Percentiles rank a stretch among this genome's conserved stretches.
Evolutionary conservation across 2,797 vertebrate species (phyloP).

Genomic region (Poeciliopsis infans): DNA sequence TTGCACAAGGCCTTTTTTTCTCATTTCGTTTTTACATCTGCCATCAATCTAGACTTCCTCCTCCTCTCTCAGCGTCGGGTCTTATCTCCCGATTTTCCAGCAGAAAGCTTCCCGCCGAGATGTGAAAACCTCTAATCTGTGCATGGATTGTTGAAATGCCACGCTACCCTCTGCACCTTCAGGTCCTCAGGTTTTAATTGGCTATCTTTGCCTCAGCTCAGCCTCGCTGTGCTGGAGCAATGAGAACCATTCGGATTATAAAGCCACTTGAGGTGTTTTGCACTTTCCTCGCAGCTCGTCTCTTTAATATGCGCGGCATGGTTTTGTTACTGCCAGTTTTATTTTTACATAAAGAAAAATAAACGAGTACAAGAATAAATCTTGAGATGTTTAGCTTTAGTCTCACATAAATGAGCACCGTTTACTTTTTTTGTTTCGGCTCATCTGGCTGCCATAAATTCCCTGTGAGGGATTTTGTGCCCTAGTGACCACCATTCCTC

Average conservation of each 20-base stretch:
- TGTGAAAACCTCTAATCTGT: neutral
- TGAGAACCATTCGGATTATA: slow-evolving; percentile 8
- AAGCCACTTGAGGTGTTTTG: slow-evolving; percentile 14
- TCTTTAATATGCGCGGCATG: neutral
- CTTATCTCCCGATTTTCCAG: neutral
- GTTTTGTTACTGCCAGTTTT: slow-evolving; percentile 3
- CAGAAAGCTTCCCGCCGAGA: neutral
- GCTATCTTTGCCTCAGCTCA: slow-evolving; percentile 34
- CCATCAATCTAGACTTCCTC: neutral
- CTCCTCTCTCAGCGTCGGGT: neutral
- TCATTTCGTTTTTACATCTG: slow-evolving; percentile 3
- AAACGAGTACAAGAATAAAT: neutral
- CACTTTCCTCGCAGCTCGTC: slow-evolving; percentile 1
- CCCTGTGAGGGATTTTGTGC: neutral
- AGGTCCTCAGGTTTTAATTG: slow-evolving; percentile 58
- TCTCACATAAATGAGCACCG: neutral
- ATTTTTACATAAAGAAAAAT: slow-evolving; percentile 3
- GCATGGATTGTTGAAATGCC: slow-evolving; percentile 13
- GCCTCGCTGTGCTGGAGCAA: slow-evolving; percentile 12
- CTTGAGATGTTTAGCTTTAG: neutral
- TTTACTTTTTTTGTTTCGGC: neutral
- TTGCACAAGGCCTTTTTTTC: neutral
- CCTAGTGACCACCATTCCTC: neutral
- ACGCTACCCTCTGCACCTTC: slow-evolving; percentile 30
- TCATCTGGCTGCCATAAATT: neutral